Evolutionary conservation across 2,888 invertebrate genomes (phyloP).

Genomic region (Trichopria drosophilae): DNA sequence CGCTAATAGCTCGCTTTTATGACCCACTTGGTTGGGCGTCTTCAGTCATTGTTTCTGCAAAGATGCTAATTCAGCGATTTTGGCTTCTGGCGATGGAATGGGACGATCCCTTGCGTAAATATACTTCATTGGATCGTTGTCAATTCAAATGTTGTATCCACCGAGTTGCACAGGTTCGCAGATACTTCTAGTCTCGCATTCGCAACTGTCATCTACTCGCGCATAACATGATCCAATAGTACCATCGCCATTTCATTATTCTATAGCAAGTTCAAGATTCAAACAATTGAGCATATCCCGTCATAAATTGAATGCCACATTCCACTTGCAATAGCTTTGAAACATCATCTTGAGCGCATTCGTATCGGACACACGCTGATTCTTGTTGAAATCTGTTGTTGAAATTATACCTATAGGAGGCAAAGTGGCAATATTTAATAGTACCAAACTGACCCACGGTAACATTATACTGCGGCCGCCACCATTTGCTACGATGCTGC

Average conservation of each 20-base stretch:
- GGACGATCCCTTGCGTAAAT: constrained; percentile 4
- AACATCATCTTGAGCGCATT: no score
- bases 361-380: no score
- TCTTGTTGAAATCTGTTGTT: no score
- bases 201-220: constrained; percentile 1
- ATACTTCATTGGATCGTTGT: no score
- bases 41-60: constrained; percentile 1
- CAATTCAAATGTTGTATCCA: no score
- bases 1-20: neutral
- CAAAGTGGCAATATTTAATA: no score
- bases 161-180: constrained; percentile 12
- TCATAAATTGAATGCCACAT: constrained; percentile 7
- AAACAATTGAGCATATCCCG: constrained; percentile 5
- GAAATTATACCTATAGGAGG: no score
- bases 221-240: neutral
- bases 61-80: constrained; percentile 5
- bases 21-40: no score
- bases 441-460: no score
- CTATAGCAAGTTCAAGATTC: constrained; percentile 7
- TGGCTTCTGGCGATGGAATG: constrained; percentile 9
- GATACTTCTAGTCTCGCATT: constrained; percentile 8
- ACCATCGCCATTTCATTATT: neutral
- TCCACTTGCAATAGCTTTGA: no score
- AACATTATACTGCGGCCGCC: no score
- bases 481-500: no score